A percentile compares a stretch with the other conserved stretches of the same genome.
phyloP scores from a whole-genome alignment of 2,888 invertebrate species.

The Pycnomerus fuliginosus region DNA sequence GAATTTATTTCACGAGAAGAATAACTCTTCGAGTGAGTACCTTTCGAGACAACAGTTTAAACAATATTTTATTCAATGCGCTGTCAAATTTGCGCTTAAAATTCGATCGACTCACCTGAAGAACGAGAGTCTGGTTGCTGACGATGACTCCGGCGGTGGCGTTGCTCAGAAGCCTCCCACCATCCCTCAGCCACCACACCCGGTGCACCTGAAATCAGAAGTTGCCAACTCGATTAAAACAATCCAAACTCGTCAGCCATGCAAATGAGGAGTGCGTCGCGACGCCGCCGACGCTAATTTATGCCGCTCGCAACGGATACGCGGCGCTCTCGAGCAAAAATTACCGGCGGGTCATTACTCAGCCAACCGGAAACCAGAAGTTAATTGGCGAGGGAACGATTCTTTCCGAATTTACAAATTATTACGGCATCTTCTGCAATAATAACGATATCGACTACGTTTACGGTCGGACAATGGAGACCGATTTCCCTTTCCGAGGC shows the following conservation, averaged over 20 bases:
- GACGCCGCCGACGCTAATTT: slow-evolving; percentile 22
- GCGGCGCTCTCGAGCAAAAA: slow-evolving; percentile 17
- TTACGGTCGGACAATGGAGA: slow-evolving; percentile 7
- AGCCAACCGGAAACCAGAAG: slow-evolving; percentile 11
- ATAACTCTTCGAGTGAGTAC: too few species aligned
- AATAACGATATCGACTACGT: slow-evolving; percentile 14
- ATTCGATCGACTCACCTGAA: slow-evolving; percentile 57
- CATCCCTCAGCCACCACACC: slow-evolving; percentile 58
- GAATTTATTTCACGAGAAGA: too few species aligned
- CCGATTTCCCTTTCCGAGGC: slow-evolving; percentile 6
- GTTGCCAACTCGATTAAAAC: slow-evolving; percentile 30
- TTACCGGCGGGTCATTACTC: slow-evolving; percentile 9
- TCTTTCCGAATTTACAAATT: slow-evolving; percentile 10
- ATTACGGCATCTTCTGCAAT: slow-evolving; percentile 3
- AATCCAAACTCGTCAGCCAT: slow-evolving; percentile 24
- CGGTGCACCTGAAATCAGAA: slow-evolving; percentile 48
- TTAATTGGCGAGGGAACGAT: slow-evolving; percentile 9
- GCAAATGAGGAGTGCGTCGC: slow-evolving; percentile 23
- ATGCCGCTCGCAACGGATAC: slow-evolving; percentile 20
- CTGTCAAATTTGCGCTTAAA: too few species aligned
- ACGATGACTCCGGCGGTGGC: slow-evolving; percentile 74
- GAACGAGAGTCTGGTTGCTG: slow-evolving; percentile 77
- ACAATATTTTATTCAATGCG: too few species aligned
- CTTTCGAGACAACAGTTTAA: too few species aligned
- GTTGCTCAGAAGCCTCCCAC: slow-evolving; percentile 67